A percentile compares a stretch with the other conserved stretches of the same genome.
These are phyloP conservation scores for Sesia apiformis DNA, from an alignment of 2,888 invertebrate genomes.

Conservation along the genomic window DNA sequence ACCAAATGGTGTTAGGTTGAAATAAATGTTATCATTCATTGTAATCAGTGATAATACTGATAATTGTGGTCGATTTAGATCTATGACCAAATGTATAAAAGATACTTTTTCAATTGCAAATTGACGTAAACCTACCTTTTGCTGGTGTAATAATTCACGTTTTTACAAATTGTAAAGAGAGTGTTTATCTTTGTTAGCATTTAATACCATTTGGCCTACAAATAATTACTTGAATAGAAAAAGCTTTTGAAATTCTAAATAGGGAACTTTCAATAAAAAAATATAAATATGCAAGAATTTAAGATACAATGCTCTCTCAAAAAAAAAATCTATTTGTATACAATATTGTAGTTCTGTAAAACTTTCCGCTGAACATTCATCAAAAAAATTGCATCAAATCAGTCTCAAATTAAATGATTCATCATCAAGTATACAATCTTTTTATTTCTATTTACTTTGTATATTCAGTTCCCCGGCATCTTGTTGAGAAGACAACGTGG, in stretches of 20 bases:
- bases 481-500: too few relatives aligned
- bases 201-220: constrained; percentile 7
- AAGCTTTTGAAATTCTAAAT: too few relatives aligned
- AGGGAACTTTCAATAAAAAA: background rate
- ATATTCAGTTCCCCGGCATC: too few relatives aligned
- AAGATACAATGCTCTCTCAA: constrained; percentile 13
- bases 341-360: constrained; percentile 3
- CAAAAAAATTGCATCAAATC: constrained; percentile 26
- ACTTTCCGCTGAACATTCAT: constrained; percentile 1
- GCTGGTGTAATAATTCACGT: constrained; percentile 11
- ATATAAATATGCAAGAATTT: constrained; percentile 7
- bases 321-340: background rate
- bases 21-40: too few relatives aligned
- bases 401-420: constrained; percentile 67
- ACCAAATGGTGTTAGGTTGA: too few relatives aligned
- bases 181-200: constrained; percentile 10
- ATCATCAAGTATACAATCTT: constrained; percentile 8
- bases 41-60: too few relatives aligned
- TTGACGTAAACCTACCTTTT: background rate
- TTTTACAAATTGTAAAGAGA: constrained; percentile 11
- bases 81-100: too few relatives aligned
- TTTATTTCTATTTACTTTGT: too few relatives aligned
- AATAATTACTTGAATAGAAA: too few relatives aligned
- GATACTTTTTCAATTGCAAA: too few relatives aligned
- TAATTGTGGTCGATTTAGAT: too few relatives aligned